Base-by-base conservation (phyloP, 92 coral and sea anemone species). In the Actinostola sp. region DNA sequence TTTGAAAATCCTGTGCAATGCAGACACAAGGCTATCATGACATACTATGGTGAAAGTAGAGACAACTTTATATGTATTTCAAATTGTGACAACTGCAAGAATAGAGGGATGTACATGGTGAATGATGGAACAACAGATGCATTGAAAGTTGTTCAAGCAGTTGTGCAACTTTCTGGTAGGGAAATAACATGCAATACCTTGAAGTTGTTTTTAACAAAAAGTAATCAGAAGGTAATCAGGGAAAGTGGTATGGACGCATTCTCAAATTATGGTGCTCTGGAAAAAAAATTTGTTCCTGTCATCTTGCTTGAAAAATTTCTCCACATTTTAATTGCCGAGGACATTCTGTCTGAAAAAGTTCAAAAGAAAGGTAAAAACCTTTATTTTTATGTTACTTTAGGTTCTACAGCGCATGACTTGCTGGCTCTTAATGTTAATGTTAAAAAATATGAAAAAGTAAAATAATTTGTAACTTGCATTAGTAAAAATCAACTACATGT, bases 31-130 rank as follows among this genome's bases (percentile, higher is more conserved):
- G 44, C 58, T 12, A 11, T 69, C 45, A 48, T 69, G 64, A 20
- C 24, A 17, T 69, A 32, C 26, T 69, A 27, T 69, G 75, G 75
- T 4, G 63, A 56, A 31, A n/a, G n/a, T n/a, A n/a, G n/a, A n/a
- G n/a, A 25, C 21, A 56, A 31, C 21, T 56, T 56, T 25, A 4
- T 56, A 5, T 69, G 75, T 58, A 17, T 69, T 23, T 26, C 63
- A 19, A 69, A 38, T 15, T 69, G 75, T 32, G 75, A 69, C 44
- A 69, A 69, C 38, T 51, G 75, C 45, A 69, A 69, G 12, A 10
- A 42, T 0, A 36, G 63, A 6, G 75, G 75, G 6, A 25, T 27
- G 8, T 69, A 25, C 21, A 24, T 23, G 20, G 17, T 41, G 1
- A 69, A 31, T 48, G 75, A 51, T 48, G 75, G 75, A 2, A 69